Percentiles rank a stretch among this genome's conserved stretches.
These are phyloP conservation scores for Leptopilina clavipes DNA, from an alignment of 1,140 invertebrate genomes.

Conservation along the genomic window DNA sequence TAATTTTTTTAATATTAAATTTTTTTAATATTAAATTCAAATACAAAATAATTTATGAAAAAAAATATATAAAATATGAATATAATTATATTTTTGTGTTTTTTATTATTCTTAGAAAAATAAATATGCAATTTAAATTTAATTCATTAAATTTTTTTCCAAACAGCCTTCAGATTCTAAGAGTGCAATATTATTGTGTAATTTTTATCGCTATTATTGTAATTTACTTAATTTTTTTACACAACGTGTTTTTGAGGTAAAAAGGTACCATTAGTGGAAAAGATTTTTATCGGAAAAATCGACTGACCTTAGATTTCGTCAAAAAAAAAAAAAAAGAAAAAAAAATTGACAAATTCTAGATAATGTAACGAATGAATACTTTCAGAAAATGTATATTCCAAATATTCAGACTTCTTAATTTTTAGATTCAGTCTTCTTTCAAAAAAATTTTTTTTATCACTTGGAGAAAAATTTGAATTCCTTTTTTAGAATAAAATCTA, in stretches of 20 bases:
- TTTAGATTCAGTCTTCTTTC: conserved; percentile 10
- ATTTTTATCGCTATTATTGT: conserved; percentile 16
- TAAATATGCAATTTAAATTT: too few species aligned
- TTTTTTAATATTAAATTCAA: too few species aligned
- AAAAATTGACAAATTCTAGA: too few species aligned
- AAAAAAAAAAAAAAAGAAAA: background rate
- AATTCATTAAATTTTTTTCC: too few species aligned
- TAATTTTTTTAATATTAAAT: too few species aligned
- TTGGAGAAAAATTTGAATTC: background rate
- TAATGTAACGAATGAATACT: too few species aligned
- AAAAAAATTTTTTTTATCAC: background rate
- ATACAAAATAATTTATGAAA: too few species aligned
- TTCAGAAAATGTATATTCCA: background rate
- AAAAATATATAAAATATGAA: too few species aligned
- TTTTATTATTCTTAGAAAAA: background rate
- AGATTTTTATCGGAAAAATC: conserved; percentile 1
- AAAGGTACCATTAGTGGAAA: background rate
- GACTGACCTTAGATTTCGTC: background rate
- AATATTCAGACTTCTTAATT: conserved; percentile 27
- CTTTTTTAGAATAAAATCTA: background rate
- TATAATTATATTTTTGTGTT: too few species aligned
- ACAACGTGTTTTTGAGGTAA: background rate
- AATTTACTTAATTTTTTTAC: background rate
- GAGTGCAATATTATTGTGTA: background rate
- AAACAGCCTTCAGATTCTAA: too few species aligned